Conservation (phyloP, 2,113 vertebrate species). For the Sinocyclocheilus anophthalmus region DNA sequence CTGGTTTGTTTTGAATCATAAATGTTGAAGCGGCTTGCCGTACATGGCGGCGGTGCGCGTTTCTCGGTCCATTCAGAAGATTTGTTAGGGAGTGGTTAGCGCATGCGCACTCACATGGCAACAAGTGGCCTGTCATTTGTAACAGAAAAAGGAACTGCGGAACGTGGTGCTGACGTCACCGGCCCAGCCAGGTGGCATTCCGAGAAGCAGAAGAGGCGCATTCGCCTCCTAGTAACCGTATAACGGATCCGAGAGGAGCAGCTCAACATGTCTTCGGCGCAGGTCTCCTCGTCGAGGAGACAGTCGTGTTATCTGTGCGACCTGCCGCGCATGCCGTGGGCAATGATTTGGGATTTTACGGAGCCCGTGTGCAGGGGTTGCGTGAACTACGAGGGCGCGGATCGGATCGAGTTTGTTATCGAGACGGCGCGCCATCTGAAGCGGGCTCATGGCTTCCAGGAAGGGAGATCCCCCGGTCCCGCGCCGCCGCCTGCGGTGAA, state of each 20-base stretch:
- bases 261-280: conserved; percentile 86
- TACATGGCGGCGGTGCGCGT: conserved; percentile 2
- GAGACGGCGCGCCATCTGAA: too few relatives aligned
- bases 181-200: conserved; percentile 81
- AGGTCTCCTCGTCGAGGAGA: conserved; percentile 87
- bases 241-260: conserved; percentile 57
- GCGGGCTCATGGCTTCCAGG: conserved; percentile 89
- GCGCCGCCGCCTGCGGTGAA: too few relatives aligned
- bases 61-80: conserved; percentile 65
- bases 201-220: conserved; percentile 68
- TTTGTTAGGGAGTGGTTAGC: conserved; percentile 70
- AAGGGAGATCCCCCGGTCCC: conserved; percentile 86
- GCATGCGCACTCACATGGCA: conserved; percentile 77
- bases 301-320: conserved; percentile 91
- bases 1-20: not conserved
- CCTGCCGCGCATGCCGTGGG: conserved; percentile 91
- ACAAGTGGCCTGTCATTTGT: conserved; percentile 79
- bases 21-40: not conserved
- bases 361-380: too few relatives aligned
- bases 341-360: conserved; percentile 93
- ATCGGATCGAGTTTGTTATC: too few relatives aligned
- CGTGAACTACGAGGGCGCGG: too few relatives aligned
- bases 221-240: conserved; percentile 47
- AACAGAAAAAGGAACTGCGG: conserved; percentile 72
- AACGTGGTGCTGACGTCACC: conserved; percentile 80